A percentile compares a stretch with the other conserved stretches of the same genome.
These are phyloP conservation scores for Coelopa pilipes DNA, from an alignment of 2,888 invertebrate genomes.

Conservation along the genomic window DNA sequence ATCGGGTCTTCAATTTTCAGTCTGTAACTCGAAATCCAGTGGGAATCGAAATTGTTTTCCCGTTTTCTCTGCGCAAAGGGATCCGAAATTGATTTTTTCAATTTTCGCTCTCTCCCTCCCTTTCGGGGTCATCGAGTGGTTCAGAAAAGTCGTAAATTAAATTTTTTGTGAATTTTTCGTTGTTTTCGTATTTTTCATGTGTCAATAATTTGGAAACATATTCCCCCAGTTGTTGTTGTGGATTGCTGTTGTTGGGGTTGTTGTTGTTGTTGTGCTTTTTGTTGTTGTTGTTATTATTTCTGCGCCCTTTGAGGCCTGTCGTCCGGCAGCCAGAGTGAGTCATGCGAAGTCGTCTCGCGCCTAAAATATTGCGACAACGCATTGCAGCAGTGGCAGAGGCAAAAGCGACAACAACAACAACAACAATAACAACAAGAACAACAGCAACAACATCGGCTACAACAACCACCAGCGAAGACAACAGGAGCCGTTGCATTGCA, in stretches of 20 bases:
- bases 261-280: neutral
- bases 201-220: too few species aligned
- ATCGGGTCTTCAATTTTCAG: neutral
- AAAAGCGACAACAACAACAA: conserved; percentile 5
- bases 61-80: neutral
- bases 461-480: neutral
- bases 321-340: conserved; percentile 4
- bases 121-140: neutral
- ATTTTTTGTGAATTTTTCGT: too few species aligned
- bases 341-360: neutral
- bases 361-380: conserved; percentile 27
- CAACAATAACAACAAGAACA: neutral
- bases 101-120: neutral
- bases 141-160: neutral
- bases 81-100: neutral
- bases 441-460: neutral
- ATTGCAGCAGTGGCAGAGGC: conserved; percentile 3
- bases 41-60: neutral
- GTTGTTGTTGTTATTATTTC: neutral
- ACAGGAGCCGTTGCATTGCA: conserved; percentile 16
- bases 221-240: neutral
- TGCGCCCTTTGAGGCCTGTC: conserved; percentile 13
- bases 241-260: neutral
- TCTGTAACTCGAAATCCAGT: neutral
- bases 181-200: too few species aligned